Conservation (phyloP, 2,113 vertebrate species). For the Amphiprion ocellaris region DNA sequence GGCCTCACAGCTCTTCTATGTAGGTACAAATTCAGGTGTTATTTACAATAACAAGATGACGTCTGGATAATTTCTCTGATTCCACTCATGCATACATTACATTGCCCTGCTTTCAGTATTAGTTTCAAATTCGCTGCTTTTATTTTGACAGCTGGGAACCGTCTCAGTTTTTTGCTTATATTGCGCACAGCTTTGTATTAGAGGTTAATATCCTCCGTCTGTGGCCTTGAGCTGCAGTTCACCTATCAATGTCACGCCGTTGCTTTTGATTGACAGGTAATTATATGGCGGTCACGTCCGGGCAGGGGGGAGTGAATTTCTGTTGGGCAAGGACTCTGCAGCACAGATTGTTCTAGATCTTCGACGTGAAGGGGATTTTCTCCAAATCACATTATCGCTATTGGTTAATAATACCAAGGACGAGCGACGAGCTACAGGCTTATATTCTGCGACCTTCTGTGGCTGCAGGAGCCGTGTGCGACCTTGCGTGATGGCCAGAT, state of each 20-base stretch:
- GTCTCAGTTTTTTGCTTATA: background rate
- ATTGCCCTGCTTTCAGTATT: too few species aligned
- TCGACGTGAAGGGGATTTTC: conserved; percentile 67
- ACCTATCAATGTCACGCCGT: conserved; percentile 67
- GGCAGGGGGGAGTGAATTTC: conserved; percentile 39
- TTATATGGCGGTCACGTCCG: conserved; percentile 57
- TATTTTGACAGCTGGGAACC: background rate
- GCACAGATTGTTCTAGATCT: conserved; percentile 50
- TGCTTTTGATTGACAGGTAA: conserved; percentile 70
- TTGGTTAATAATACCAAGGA: conserved; percentile 62
- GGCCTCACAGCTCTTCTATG: too few species aligned
- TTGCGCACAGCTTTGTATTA: conserved; percentile 18
- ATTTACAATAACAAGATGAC: too few species aligned
- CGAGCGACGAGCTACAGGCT: conserved; percentile 19
- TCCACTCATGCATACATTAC: too few species aligned
- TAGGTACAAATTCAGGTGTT: too few species aligned
- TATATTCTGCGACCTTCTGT: conserved; percentile 39
- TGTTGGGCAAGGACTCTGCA: conserved; percentile 49
- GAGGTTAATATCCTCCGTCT: conserved; percentile 42
- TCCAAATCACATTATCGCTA: conserved; percentile 63
- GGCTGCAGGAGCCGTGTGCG: conserved; percentile 1
- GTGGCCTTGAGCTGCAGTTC: conserved; percentile 54
- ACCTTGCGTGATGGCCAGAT: conserved; percentile 31
- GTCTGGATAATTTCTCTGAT: too few species aligned
- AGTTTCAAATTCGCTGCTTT: background rate